Conservation (phyloP, 2,113 vertebrate species). For the Lycocorax pyrrhopterus region DNA sequence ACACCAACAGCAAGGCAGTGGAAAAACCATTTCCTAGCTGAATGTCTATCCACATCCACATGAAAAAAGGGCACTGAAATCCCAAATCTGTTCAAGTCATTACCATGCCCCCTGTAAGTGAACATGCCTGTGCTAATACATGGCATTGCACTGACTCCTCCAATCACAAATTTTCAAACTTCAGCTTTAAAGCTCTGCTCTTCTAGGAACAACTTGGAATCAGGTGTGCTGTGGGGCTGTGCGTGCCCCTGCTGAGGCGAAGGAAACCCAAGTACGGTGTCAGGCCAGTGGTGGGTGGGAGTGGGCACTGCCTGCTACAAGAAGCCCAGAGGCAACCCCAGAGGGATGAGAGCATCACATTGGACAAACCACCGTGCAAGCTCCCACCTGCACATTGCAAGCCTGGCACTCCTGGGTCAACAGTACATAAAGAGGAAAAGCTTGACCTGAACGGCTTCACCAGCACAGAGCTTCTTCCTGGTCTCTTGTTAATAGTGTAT, state of each 20-base stretch:
- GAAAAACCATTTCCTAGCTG: neutral
- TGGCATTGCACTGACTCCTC: neutral
- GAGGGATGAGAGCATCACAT: neutral
- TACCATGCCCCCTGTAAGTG: neutral
- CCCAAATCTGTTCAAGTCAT: neutral
- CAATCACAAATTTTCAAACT: neutral
- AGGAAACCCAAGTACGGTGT: accelerated
- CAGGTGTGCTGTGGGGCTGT: accelerated
- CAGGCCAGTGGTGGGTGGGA: neutral
- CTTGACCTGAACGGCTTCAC: neutral
- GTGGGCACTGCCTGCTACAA: accelerated
- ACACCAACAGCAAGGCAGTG: neutral
- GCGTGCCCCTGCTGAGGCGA: neutral
- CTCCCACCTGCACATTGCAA: neutral
- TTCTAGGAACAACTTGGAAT: neutral
- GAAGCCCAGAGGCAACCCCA: neutral
- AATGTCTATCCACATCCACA: neutral
- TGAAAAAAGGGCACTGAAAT: neutral
- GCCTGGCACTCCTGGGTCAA: neutral
- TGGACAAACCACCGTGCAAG: neutral
- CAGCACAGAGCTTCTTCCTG: neutral
- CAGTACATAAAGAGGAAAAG: accelerated
- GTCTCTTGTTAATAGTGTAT: neutral
- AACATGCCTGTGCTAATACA: neutral
- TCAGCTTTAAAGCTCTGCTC: neutral